Evolutionary conservation across 2,888 invertebrate genomes (phyloP).

Genomic region (Tachystola acroxantha): DNA sequence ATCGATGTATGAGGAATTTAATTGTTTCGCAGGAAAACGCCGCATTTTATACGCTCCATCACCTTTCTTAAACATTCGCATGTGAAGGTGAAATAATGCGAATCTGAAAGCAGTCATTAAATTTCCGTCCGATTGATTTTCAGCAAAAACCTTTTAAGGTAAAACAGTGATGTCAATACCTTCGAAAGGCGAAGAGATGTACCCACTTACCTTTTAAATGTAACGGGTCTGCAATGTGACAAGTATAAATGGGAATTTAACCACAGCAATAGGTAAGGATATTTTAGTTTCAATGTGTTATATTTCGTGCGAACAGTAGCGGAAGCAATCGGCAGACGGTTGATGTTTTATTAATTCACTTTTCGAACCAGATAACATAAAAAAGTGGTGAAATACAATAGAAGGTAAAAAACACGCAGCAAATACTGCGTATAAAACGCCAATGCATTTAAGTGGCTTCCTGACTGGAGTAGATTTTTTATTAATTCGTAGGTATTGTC

Average conservation of each 20-base stretch:
- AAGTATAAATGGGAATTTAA: not conserved
- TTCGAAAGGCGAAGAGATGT: slow-evolving; percentile 35
- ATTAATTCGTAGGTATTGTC: slow-evolving; percentile 37
- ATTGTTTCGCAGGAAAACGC: slow-evolving; percentile 69
- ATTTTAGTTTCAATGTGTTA: slow-evolving; percentile 9
- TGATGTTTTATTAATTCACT: slow-evolving; percentile 37
- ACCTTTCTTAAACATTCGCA: slow-evolving; percentile 47
- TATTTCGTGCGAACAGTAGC: slow-evolving; percentile 13
- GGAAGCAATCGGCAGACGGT: slow-evolving; percentile 26
- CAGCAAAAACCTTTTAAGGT: slow-evolving; percentile 65
- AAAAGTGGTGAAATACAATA: slow-evolving; percentile 34
- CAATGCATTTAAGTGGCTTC: slow-evolving; percentile 31
- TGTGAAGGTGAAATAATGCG: slow-evolving; percentile 61
- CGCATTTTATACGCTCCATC: slow-evolving; percentile 47
- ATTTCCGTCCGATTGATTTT: slow-evolving; percentile 67
- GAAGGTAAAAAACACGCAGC: slow-evolving; percentile 28
- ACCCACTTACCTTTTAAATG: slow-evolving; percentile 31
- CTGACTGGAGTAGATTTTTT: slow-evolving; percentile 28
- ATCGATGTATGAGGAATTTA: slow-evolving; percentile 67
- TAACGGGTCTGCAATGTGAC: not conserved
- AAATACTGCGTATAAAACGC: slow-evolving; percentile 26
- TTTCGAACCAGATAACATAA: slow-evolving; percentile 31
- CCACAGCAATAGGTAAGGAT: not conserved
- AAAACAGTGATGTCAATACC: slow-evolving; percentile 59
- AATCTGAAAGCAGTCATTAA: slow-evolving; percentile 71